These are phyloP conservation scores for Luperina nickerlii DNA, from an alignment of 2,888 invertebrate species.

Conservation along the genomic window DNA sequence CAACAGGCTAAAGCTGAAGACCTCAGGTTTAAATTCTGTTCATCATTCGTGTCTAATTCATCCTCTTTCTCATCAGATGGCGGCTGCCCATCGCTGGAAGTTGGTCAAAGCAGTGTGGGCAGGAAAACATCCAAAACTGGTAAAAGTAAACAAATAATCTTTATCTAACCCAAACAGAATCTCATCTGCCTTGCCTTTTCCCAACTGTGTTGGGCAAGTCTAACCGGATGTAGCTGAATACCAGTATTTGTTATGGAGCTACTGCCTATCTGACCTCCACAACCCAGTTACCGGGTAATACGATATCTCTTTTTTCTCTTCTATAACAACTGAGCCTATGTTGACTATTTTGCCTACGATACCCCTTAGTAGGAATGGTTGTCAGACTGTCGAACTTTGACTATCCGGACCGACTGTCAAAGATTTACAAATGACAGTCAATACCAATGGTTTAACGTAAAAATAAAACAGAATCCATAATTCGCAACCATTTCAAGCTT, in stretches of 20 bases:
- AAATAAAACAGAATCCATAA: slow-evolving; percentile 2
- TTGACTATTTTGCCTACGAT: background rate
- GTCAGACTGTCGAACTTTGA: background rate
- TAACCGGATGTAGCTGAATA: background rate
- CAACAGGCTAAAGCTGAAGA: background rate
- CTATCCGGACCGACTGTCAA: background rate
- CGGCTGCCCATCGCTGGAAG: slow-evolving; percentile 46
- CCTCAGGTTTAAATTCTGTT: background rate
- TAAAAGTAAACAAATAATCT: slow-evolving; percentile 9
- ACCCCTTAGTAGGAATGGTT: background rate
- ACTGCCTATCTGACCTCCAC: background rate
- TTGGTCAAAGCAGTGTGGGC: slow-evolving; percentile 47
- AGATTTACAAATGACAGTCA: background rate
- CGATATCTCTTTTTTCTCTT: background rate
- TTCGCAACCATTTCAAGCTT: slow-evolving; percentile 23
- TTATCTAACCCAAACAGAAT: background rate
- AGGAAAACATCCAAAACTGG: slow-evolving; percentile 44
- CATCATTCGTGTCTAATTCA: background rate
- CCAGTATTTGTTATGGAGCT: background rate
- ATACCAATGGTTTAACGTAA: background rate
- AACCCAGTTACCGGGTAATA: too few relatives aligned
- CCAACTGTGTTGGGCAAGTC: background rate
- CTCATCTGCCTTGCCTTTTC: background rate
- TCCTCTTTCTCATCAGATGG: slow-evolving; percentile 31
- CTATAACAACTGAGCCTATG: too few relatives aligned